Evolutionary conservation across 2,113 vertebrate genomes (phyloP).

Genomic region (Semnornis frantzii): DNA sequence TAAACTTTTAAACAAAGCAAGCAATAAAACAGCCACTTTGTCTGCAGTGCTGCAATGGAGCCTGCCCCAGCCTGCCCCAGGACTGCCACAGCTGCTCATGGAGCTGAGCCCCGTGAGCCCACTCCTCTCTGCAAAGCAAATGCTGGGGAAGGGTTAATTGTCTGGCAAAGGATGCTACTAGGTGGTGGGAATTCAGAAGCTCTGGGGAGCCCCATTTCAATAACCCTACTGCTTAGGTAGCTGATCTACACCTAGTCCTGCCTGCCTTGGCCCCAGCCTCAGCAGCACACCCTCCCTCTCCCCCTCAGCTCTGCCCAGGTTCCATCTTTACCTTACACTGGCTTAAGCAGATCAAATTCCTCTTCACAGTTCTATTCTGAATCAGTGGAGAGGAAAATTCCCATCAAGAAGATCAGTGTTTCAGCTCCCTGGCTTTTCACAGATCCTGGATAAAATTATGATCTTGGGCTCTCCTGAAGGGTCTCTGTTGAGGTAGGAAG

Average conservation of each 20-base stretch:
- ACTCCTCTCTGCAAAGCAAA: background rate
- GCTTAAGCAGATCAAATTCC: conserved; percentile 19
- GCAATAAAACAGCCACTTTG: background rate
- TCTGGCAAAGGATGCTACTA: background rate
- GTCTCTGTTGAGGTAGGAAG: background rate
- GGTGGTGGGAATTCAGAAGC: background rate
- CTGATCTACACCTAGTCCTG: background rate
- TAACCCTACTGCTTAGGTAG: background rate
- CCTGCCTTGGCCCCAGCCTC: background rate
- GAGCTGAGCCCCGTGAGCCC: background rate
- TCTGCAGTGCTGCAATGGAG: background rate
- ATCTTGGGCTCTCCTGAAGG: background rate
- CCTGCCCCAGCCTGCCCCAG: background rate
- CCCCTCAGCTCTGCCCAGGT: background rate
- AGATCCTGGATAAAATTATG: fast-evolving
- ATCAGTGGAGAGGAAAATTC: background rate
- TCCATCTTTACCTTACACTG: background rate
- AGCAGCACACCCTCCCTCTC: background rate
- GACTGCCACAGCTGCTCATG: background rate
- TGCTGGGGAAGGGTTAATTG: background rate
- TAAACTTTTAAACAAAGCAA: background rate
- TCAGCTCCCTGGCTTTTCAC: background rate
- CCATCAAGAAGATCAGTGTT: background rate
- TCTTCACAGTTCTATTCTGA: background rate
- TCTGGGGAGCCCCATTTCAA: background rate